A percentile compares a stretch with the other conserved stretches of the same genome.
Conservation (phyloP, 2,113 vertebrate species). For the Eublepharis macularius region DNA sequence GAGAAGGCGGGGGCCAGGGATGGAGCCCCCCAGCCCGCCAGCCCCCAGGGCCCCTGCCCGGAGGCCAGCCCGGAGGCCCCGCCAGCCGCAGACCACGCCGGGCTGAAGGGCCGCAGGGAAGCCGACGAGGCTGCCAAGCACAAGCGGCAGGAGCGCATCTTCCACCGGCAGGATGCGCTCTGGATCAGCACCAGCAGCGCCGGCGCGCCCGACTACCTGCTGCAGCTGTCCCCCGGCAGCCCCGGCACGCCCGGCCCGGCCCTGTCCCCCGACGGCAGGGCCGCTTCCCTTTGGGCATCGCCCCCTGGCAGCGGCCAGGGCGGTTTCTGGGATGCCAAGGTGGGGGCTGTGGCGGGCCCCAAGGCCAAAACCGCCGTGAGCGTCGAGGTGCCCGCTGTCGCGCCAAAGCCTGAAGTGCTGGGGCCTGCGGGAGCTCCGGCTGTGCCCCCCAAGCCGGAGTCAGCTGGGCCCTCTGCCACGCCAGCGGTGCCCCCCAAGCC, state of each 20-base stretch:
- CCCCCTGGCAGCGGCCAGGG: neutral
- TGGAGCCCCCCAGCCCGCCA: conserved; percentile 25
- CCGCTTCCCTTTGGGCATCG: neutral
- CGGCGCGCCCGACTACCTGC: conserved; percentile 52
- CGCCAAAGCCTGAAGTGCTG: conserved; percentile 1
- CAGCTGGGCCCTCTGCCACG: neutral
- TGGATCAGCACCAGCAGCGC: conserved; percentile 76
- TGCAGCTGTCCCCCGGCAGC: conserved; percentile 17
- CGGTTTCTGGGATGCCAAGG: neutral
- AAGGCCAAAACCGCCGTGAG: neutral
- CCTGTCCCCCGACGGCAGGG: conserved; percentile 8
- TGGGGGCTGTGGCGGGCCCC: neutral
- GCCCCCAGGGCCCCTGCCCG: conserved; percentile 3
- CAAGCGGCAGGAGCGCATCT: conserved; percentile 74
- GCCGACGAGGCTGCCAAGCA: conserved; percentile 53
- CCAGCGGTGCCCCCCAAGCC: neutral
- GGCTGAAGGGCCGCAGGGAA: conserved; percentile 45
- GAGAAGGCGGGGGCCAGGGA: conserved; percentile 32
- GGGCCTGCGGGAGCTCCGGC: neutral
- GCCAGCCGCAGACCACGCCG: conserved; percentile 28
- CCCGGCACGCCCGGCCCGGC: conserved; percentile 16
- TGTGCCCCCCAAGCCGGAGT: conserved; percentile 6
- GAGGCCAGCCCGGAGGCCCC: neutral
- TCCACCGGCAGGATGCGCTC: conserved; percentile 76
- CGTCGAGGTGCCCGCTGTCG: neutral